Evolutionary conservation across 2,888 invertebrate genomes (phyloP), one percentile per base, ranked within the genome.

Genomic region (Amorpha juglandis): DNA sequence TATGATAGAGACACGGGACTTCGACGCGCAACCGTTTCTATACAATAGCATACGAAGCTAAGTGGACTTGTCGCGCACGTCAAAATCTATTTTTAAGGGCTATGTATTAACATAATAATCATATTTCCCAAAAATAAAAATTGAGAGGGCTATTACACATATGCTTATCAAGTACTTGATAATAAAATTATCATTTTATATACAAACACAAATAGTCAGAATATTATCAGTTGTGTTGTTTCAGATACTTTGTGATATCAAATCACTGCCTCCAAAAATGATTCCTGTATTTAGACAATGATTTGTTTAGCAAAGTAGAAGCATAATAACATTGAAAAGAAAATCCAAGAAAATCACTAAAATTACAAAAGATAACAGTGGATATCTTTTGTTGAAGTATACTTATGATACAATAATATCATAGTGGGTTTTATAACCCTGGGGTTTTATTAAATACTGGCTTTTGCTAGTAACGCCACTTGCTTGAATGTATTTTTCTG

Each of bases 161-260:
- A 33, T 19, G 9, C 55, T 58, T 65, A 68, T 68, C 72, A 77
- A 68, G 68, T 68, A 70, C 63, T 11, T 45, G 53, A 63, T 70
- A 68, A 77, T 73, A 67, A 70, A 67, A 52, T 65, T 63, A 64
- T 67, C 62, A 58, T 42, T 66, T 65, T n/a, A 63, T 63, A 70
- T 67, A 52, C 65, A 47, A 7, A 58, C 21, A n/a, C 16, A 33
- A 47, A 55, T 64, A 45, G 11, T 42, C 51, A 50, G 33, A 63
- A 47, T 42, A 64, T 70, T 74, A 75, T 75, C 72, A 72, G 62
- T 51, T 63, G 27, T 27, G 62, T 63, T 64, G 68, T 69, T 70
- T 66, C 68, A 68, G 58, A 68, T 71, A 76, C 71, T 72, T 70
- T 48, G 70, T 72, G 75, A 70, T 75, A 77, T 70, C 35, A 62